phyloP scores from a whole-genome alignment of 2,888 invertebrate species.

The Bhutanitis thaidina region DNA sequence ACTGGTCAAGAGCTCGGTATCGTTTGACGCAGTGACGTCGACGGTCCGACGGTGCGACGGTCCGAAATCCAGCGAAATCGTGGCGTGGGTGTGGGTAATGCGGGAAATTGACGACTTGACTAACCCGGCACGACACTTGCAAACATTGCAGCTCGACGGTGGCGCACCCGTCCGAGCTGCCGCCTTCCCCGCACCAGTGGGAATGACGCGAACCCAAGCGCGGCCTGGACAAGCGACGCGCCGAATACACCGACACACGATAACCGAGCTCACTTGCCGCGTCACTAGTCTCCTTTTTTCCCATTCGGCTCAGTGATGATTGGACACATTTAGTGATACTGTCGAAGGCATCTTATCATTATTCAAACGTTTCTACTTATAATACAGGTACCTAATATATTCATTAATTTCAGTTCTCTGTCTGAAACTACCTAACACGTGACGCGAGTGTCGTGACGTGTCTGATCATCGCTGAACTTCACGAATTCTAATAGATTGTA shows the following conservation, averaged over 20 bases:
- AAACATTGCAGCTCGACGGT: constrained; percentile 92
- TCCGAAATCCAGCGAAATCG: constrained; percentile 30
- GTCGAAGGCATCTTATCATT: too few relatives aligned
- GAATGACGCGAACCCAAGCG: constrained; percentile 86
- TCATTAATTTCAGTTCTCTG: background rate
- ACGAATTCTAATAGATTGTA: background rate
- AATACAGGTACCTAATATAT: too few relatives aligned
- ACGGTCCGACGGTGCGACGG: too few relatives aligned
- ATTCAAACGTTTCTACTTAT: too few relatives aligned
- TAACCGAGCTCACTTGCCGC: constrained; percentile 27
- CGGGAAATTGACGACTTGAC: constrained; percentile 20
- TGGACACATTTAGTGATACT: background rate
- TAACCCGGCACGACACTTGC: constrained; percentile 31
- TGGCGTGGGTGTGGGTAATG: constrained; percentile 41
- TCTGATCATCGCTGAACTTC: constrained; percentile 2
- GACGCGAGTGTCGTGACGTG: background rate
- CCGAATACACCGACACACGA: constrained; percentile 48
- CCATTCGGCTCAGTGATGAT: constrained; percentile 8
- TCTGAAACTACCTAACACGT: background rate
- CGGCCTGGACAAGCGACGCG: constrained; percentile 52
- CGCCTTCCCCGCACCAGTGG: constrained; percentile 99
- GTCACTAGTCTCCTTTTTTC: constrained; percentile 7
- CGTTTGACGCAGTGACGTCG: background rate
- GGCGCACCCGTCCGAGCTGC: constrained; percentile 98
- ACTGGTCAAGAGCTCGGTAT: background rate